Percentiles rank a stretch among this genome's conserved stretches.
phyloP scores from a whole-genome alignment of 2,888 invertebrate genomes.

The Drosophila pegasa region DNA sequence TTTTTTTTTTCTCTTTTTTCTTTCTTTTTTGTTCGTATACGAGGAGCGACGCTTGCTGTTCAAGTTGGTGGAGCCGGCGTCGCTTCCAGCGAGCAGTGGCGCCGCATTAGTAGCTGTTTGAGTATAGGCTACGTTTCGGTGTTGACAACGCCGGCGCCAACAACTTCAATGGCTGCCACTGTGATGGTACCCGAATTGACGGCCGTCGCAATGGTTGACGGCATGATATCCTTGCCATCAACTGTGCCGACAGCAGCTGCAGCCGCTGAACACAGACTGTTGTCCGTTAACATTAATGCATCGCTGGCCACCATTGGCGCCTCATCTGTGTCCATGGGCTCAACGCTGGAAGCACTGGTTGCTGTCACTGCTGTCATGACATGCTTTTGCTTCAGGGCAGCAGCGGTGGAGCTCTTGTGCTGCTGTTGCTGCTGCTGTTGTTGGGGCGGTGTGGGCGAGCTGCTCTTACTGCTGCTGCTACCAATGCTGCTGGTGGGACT shows the following conservation, averaged over 20 bases:
- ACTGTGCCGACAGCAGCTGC: slow-evolving; percentile 38
- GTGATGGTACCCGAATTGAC: slow-evolving; percentile 53
- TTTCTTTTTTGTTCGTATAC: slow-evolving; percentile 54
- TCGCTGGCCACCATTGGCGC: slow-evolving; percentile 45
- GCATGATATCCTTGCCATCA: slow-evolving; percentile 58
- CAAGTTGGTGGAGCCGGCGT: slow-evolving; percentile 14
- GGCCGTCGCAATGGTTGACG: slow-evolving; percentile 50
- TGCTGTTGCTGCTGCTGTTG: slow-evolving; percentile 51
- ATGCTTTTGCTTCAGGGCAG: slow-evolving; percentile 53
- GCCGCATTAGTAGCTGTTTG: slow-evolving; percentile 84
- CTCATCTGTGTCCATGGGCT: slow-evolving; percentile 71
- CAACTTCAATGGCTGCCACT: slow-evolving; percentile 72
- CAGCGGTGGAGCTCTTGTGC: slow-evolving; percentile 30
- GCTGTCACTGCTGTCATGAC: slow-evolving; percentile 53
- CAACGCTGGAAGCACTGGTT: slow-evolving; percentile 39
- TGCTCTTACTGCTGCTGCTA: slow-evolving; percentile 77
- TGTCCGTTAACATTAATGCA: slow-evolving; percentile 53
- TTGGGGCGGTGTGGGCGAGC: slow-evolving; percentile 75
- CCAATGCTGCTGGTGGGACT: slow-evolving; percentile 83
- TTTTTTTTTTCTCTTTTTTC: slow-evolving; percentile 11
- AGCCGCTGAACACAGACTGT: slow-evolving; percentile 23
- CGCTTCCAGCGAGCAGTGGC: slow-evolving; percentile 68
- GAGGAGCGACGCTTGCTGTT: slow-evolving; percentile 21
- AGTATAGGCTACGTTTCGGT: slow-evolving; percentile 86
- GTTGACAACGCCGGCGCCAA: slow-evolving; percentile 68